A percentile compares a stretch with the other conserved stretches of the same genome.
Evolutionary conservation across 2,797 vertebrate genomes (phyloP).

Genomic region (Poecile montanus): DNA sequence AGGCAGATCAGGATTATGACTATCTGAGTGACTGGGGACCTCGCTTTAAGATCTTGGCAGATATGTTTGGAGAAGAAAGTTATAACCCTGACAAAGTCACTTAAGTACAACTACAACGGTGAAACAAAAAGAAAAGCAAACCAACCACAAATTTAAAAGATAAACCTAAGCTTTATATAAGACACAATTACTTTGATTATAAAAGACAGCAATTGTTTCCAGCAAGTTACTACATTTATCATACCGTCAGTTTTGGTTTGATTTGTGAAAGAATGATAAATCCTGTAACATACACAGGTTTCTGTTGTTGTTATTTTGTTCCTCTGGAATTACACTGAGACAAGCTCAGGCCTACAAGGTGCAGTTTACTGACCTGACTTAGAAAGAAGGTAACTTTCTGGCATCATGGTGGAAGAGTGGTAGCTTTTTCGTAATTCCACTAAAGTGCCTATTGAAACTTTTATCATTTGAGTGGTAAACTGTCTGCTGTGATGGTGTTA

Average conservation of each 20-base stretch:
- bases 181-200: slow-evolving; percentile 63
- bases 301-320: slow-evolving; percentile 69
- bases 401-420: slow-evolving; percentile 80
- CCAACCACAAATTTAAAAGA: slow-evolving; percentile 38
- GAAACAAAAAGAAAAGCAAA: slow-evolving; percentile 34
- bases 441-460: slow-evolving; percentile 84
- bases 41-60: slow-evolving; percentile 94
- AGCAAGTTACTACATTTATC: slow-evolving; percentile 76
- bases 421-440: slow-evolving; percentile 84
- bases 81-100: slow-evolving; percentile 79
- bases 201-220: slow-evolving; percentile 66
- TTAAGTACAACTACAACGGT: slow-evolving; percentile 38
- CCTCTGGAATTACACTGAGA: slow-evolving; percentile 77
- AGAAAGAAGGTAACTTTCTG: slow-evolving; percentile 75
- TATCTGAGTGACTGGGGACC: slow-evolving; percentile 96
- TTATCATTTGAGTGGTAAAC: slow-evolving; percentile 73
- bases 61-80: slow-evolving; percentile 91
- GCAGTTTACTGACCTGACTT: slow-evolving; percentile 69
- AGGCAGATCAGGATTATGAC: slow-evolving; percentile 91
- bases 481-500: slow-evolving; percentile 70
- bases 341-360: slow-evolving; percentile 75
- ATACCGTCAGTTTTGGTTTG: slow-evolving; percentile 70
- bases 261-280: slow-evolving; percentile 57
- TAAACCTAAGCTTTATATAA: slow-evolving; percentile 69
- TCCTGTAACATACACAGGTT: slow-evolving; percentile 47